These are phyloP conservation scores for Apodemus agrarius DNA, from an alignment of 2,797 vertebrate genomes.

Conservation along the genomic window DNA sequence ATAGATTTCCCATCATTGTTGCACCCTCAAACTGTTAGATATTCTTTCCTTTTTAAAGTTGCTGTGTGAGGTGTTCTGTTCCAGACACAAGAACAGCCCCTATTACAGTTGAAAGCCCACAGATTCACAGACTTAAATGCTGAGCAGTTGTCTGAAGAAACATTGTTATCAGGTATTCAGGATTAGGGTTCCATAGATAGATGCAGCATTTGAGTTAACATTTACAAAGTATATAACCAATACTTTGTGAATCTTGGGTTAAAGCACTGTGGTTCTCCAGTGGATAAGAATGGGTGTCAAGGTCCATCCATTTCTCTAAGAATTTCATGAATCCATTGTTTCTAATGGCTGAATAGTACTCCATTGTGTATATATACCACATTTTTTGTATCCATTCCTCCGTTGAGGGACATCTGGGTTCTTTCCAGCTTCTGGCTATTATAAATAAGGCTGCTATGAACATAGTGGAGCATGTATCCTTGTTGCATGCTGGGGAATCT, in stretches of 20 bases:
- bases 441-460: too few species aligned
- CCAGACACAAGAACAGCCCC: background rate
- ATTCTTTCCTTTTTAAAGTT: background rate
- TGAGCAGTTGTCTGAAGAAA: conserved; percentile 80
- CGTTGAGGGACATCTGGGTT: too few species aligned
- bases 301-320: too few species aligned
- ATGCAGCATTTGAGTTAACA: conserved; percentile 84
- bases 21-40: background rate
- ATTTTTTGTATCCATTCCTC: too few species aligned
- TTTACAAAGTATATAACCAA: conserved; percentile 67
- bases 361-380: too few species aligned
- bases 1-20: background rate
- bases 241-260: background rate
- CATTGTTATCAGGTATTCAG: conserved; percentile 78
- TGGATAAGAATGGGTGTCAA: background rate
- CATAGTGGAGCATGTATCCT: too few species aligned
- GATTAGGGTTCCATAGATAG: conserved; percentile 78
- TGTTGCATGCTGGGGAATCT: too few species aligned
- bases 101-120: conserved; percentile 35
- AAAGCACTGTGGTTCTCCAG: background rate
- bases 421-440: too few species aligned
- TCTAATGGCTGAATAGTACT: too few species aligned
- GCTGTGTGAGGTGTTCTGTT: background rate
- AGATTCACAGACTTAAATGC: conserved; percentile 82
- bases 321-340: too few species aligned